Conservation (phyloP, 2,888 invertebrate genomes). For the Lamproptera curius region DNA sequence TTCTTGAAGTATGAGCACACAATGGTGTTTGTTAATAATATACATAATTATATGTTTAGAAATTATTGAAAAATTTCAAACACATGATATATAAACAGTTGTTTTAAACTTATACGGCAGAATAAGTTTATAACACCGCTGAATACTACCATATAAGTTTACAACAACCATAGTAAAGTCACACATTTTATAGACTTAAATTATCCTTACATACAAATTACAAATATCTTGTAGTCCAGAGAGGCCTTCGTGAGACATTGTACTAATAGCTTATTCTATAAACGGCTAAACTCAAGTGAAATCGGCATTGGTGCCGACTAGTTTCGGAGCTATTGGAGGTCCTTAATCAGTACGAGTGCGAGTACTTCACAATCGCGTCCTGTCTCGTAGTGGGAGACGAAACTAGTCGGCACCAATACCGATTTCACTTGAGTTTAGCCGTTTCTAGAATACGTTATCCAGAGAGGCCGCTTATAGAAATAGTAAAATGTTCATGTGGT, state of each 20-base stretch:
- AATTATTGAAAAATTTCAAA: neutral
- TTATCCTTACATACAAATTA: conserved; percentile 38
- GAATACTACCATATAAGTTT: too few relatives aligned
- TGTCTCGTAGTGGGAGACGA: too few relatives aligned
- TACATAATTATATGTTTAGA: neutral
- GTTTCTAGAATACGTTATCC: too few relatives aligned
- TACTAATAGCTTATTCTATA: too few relatives aligned
- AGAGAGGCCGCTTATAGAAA: neutral
- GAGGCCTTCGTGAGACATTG: too few relatives aligned
- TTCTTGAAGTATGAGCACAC: neutral
- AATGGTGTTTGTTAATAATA: neutral
- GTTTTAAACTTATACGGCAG: conserved; percentile 38
- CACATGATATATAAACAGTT: conserved; percentile 51
- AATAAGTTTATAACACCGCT: too few relatives aligned
- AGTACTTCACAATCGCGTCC: conserved; percentile 32
- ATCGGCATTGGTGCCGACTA: too few relatives aligned
- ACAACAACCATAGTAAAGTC: too few relatives aligned
- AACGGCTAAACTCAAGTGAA: too few relatives aligned
- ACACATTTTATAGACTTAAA: conserved; percentile 26
- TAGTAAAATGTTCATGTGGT: conserved; percentile 25
- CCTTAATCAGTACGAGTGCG: conserved; percentile 43
- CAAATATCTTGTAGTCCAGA: conserved; percentile 23
- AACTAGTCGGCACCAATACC: too few relatives aligned
- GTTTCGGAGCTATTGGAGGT: too few relatives aligned
- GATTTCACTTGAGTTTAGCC: too few relatives aligned